Evolutionary conservation across 2,888 invertebrate species (phyloP), one percentile per base, ranked within the genome.

Genomic region (Orthonychiurus folsomi): DNA sequence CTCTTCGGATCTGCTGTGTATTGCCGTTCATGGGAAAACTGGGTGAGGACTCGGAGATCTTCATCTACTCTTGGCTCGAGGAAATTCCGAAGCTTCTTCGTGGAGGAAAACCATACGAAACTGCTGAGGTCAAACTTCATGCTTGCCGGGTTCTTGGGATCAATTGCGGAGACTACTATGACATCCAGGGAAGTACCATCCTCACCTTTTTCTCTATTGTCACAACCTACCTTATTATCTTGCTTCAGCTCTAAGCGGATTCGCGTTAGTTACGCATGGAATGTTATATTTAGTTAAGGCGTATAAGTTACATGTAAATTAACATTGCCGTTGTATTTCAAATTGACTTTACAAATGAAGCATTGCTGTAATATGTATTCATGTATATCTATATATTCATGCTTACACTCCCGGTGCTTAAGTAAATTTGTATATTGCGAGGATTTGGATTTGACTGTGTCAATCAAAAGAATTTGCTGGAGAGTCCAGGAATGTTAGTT

Each of bases 21-120:
- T 60, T 69, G 24, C 68, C 68, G 1, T 69, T 70, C 65, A 55
- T 70, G 56, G 71, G 71, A 3, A 69, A 70, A 55, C 59, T 71
- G 52, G 69, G 69, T 1, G 71, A 70, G 56, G 69, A 70, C 66
- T 70, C 69, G 25, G 69, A 71, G 60, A 69, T 71, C 28, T 71
- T 71, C 69, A 70, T 71, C 60, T 70, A 71, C 63, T 65, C 65
- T 18, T 71, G 71, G 71, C 61, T 71, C 20, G 71, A 71, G 63
- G 71, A 70, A 57, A 69, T 71, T 50, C 71, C 69, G 9, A 69
- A 71, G 48, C 58, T 71, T 2, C 69, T 70, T 25, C 50, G 69
- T 12, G 71, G 71, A 15, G 69, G 69, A 20, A 70, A 71, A 47
- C 69, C 71, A n/a, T 71, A 71, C 54, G 71, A 71, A 55, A 69